Evolutionary conservation across 2,888 invertebrate genomes (phyloP), one percentile per base, ranked within the genome.

Genomic region (Troides oblongomaculatus): DNA sequence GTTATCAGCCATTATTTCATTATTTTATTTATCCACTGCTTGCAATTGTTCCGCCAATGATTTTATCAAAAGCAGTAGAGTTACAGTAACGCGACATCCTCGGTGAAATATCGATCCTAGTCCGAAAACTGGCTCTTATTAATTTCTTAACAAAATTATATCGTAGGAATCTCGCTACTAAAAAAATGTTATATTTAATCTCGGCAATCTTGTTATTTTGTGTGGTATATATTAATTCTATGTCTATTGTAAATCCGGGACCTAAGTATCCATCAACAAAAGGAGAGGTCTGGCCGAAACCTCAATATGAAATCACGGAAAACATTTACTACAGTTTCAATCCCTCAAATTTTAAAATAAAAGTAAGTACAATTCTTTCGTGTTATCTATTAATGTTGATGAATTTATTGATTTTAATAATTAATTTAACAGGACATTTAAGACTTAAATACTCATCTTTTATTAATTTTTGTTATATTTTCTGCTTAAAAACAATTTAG

Each of bases 241-340:
- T 76, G 65, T 64, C 62, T 18, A 68, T 80, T 73, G 83, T 87
- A 6, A 81, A 89, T 58, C 83, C 91, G 18, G 94, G 94, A 0
- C 93, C 94, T 0, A 83, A 80, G 79, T 91, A 93, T 18, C 87
- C 83, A 0, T 88, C 94, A 0, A 94, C 95, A 0, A 89, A 91
- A 71, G 96, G 96, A 1, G 93, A 94, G 82, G 93, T 95, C 0
- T 96, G 96, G 96, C 96, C 96, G 0, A 87, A 93, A 78, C 95
- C 96, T 0, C 93, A 93, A 72, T 75, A 85, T 2, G 93, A 94
- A 79, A 80, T 80, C 23, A 90, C 89, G 74, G 78, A 81, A 57
- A 77, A 84, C 23, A 80, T 83, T 7, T 93, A 84, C 83, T 90
- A 89, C 74, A 79, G 87, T 64, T 83, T 94, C 50, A 79, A 91